These are phyloP conservation scores for Porites australiensis DNA, from an alignment of 64 coral and sea anemone species.

Conservation along the genomic window DNA sequence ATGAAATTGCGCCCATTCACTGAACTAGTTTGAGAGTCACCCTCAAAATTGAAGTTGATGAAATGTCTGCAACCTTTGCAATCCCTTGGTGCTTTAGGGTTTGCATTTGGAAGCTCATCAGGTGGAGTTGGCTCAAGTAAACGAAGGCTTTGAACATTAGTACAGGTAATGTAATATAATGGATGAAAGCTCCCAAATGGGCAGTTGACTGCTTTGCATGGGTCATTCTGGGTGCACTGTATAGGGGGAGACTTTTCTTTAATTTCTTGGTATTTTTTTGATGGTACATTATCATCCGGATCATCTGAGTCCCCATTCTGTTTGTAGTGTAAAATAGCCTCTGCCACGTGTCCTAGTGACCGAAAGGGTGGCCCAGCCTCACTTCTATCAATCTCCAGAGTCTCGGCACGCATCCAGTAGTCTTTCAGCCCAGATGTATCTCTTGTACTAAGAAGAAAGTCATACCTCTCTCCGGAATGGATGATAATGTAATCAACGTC, in stretches of 20 bases:
- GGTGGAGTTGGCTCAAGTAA: constrained; percentile 29
- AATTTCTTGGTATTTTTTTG: constrained; percentile 1
- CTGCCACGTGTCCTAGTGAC: constrained; percentile 38
- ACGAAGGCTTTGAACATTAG: constrained; percentile 41
- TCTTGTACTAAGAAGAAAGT: constrained; percentile 68
- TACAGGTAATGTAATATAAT: neutral
- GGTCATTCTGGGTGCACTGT: neutral
- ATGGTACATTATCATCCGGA: constrained; percentile 3
- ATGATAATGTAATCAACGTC: constrained; percentile 73
- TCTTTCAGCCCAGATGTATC: neutral
- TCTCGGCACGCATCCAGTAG: constrained; percentile 44
- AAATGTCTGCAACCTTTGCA: constrained; percentile 26
- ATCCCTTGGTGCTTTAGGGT: neutral
- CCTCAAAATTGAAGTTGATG: constrained; percentile 72
- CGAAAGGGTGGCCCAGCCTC: neutral
- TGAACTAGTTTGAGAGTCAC: constrained; percentile 19
- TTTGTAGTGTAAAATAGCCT: constrained; percentile 65
- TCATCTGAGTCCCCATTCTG: neutral
- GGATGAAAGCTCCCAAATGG: constrained; percentile 31
- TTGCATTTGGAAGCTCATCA: constrained; percentile 51
- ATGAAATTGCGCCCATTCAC: constrained; percentile 70
- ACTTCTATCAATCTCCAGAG: neutral
- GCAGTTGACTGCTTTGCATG: constrained; percentile 81
- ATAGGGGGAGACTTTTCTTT: neutral
- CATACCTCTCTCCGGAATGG: constrained; percentile 74